Conservation (phyloP, 2,888 invertebrate genomes). For the Phragmatobia fuliginosa region DNA sequence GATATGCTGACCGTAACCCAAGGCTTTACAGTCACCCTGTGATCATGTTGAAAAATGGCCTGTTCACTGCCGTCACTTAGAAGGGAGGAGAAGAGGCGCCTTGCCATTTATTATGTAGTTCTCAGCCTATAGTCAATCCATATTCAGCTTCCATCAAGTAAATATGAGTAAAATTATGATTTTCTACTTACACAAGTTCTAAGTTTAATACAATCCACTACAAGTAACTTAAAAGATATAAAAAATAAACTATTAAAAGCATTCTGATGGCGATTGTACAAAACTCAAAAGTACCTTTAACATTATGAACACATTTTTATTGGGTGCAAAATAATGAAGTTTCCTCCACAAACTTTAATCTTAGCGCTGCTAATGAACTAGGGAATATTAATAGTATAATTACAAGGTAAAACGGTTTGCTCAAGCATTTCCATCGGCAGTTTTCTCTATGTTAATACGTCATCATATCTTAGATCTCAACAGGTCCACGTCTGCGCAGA, state of each 20-base stretch:
- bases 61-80: too few species aligned
- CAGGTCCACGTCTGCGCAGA: constrained; percentile 24
- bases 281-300: background rate
- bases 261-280: background rate
- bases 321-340: background rate
- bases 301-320: background rate
- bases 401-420: constrained; percentile 15
- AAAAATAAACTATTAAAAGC: background rate
- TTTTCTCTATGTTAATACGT: constrained; percentile 43
- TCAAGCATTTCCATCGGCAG: constrained; percentile 22
- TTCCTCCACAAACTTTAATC: background rate
- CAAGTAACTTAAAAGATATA: background rate
- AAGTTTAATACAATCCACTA: too few species aligned
- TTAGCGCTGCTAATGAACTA: background rate
- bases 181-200: too few species aligned
- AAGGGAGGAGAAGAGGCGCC: too few species aligned
- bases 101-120: too few species aligned
- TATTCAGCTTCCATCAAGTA: too few species aligned
- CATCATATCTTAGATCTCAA: constrained; percentile 47
- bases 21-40: too few species aligned
- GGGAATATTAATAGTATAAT: constrained; percentile 3
- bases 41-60: too few species aligned
- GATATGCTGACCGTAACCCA: too few species aligned
- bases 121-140: too few species aligned
- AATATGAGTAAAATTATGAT: too few species aligned